Percentiles rank a stretch among this genome's conserved stretches.
Evolutionary conservation across 2,797 vertebrate genomes (phyloP).

Genomic region (Nannoperca obscura): DNA sequence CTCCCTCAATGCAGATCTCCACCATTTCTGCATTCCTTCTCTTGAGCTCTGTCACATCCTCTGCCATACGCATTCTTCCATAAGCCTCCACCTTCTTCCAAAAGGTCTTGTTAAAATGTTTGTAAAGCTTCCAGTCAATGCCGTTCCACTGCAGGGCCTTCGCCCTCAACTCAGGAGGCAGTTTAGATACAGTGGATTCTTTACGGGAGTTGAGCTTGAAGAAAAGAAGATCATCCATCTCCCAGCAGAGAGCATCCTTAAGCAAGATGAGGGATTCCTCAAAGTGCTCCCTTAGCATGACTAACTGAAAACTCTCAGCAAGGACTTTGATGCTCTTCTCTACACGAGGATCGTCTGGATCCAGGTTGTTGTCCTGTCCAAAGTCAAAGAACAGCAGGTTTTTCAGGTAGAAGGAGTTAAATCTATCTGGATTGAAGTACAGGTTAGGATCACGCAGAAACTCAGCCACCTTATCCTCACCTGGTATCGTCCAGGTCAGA

Average conservation of each 20-base stretch:
- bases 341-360: conserved; percentile 81
- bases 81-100: conserved; percentile 90
- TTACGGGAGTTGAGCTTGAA: conserved; percentile 92
- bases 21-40: conserved; percentile 88
- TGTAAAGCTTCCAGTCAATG: conserved; percentile 90
- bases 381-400: conserved; percentile 93
- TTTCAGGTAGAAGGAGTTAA: conserved; percentile 91
- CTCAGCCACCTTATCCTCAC: conserved; percentile 86
- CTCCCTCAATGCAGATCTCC: conserved; percentile 89
- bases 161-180: conserved; percentile 85
- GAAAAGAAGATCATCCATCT: conserved; percentile 91
- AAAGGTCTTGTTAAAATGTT: conserved; percentile 90
- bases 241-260: conserved; percentile 91
- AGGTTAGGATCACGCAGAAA: conserved; percentile 87
- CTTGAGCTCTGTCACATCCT: conserved; percentile 84
- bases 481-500: conserved; percentile 89
- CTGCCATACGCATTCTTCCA: conserved; percentile 85
- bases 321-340: conserved; percentile 85
- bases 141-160: conserved; percentile 89
- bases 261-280: conserved; percentile 93
- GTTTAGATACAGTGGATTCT: conserved; percentile 82
- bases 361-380: conserved; percentile 87
- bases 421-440: conserved; percentile 88
- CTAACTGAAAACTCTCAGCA: conserved; percentile 87
- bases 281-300: conserved; percentile 92